Evolutionary conservation across 2,797 vertebrate genomes (phyloP).

Genomic region (Leucoraja ocellata): DNA sequence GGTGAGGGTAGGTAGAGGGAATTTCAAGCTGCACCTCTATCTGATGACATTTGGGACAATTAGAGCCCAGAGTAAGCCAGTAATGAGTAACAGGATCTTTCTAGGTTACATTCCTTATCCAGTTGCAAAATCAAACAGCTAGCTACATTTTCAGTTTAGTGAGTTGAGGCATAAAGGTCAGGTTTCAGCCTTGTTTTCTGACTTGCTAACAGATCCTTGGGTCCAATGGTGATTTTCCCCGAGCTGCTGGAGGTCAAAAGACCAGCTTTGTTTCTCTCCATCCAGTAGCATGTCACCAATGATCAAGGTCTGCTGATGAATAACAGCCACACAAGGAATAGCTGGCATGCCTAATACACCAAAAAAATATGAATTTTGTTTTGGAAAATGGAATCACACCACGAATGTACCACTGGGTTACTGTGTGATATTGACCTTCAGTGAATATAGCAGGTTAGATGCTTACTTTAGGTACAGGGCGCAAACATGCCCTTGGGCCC

Average conservation of each 20-base stretch:
- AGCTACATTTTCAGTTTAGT: background rate
- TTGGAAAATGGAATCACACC: background rate
- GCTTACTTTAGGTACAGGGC: no score
- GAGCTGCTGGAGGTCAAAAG: background rate
- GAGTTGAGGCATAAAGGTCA: background rate
- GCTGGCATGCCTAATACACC: background rate
- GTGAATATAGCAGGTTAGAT: no score
- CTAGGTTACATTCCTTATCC: background rate
- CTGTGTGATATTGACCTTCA: no score
- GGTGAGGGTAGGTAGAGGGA: background rate
- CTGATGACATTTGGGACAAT: background rate
- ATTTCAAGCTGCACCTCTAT: background rate
- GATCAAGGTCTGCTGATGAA: background rate
- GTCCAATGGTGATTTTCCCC: background rate
- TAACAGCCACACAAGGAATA: background rate
- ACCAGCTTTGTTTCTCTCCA: no score
- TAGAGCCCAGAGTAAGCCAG: background rate
- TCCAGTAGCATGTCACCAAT: background rate
- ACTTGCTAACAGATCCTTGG: background rate
- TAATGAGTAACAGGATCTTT: background rate
- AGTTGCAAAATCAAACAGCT: background rate
- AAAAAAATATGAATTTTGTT: background rate
- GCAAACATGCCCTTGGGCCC: no score
- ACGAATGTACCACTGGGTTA: background rate
- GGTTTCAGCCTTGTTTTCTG: background rate